These are phyloP conservation scores for Epirrhoe alternata DNA, from an alignment of 2,888 invertebrate species.

Conservation along the genomic window DNA sequence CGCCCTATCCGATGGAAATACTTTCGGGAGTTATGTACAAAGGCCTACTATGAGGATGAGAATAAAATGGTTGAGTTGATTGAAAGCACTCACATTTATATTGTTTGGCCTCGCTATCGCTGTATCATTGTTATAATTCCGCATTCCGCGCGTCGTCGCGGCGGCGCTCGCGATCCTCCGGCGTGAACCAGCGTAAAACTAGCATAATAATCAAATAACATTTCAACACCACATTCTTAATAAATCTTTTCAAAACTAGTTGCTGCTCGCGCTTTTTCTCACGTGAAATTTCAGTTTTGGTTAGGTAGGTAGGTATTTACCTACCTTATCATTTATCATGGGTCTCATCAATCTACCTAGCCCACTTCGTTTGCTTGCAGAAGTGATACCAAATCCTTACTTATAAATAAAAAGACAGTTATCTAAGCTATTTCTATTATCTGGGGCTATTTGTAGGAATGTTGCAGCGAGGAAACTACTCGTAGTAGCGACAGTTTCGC, in stretches of 20 bases:
- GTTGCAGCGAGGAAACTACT: neutral
- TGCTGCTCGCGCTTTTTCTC: too few relatives aligned
- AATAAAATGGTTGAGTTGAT: neutral
- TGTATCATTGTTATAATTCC: slow-evolving; percentile 10
- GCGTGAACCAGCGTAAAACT: neutral
- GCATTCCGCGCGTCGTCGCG: neutral
- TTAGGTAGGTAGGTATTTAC: too few relatives aligned
- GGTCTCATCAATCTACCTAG: too few relatives aligned
- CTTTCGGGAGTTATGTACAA: neutral
- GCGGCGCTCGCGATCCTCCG: neutral
- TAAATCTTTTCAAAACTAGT: too few relatives aligned
- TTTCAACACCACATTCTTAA: neutral
- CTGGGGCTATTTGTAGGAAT: neutral
- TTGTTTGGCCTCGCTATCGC: neutral
- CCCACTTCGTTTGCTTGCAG: too few relatives aligned
- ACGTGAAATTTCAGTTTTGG: too few relatives aligned
- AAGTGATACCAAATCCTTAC: too few relatives aligned
- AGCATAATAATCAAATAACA: slow-evolving; percentile 3
- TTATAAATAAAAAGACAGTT: too few relatives aligned
- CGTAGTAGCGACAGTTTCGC: neutral
- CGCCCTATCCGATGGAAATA: neutral
- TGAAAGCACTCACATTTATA: slow-evolving; percentile 9
- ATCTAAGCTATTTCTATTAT: too few relatives aligned
- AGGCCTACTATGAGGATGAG: neutral
- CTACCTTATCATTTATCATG: too few relatives aligned